Evolutionary conservation across 2,888 invertebrate genomes (phyloP), one percentile per base, ranked within the genome.

Genomic region (Pyralis farinalis): DNA sequence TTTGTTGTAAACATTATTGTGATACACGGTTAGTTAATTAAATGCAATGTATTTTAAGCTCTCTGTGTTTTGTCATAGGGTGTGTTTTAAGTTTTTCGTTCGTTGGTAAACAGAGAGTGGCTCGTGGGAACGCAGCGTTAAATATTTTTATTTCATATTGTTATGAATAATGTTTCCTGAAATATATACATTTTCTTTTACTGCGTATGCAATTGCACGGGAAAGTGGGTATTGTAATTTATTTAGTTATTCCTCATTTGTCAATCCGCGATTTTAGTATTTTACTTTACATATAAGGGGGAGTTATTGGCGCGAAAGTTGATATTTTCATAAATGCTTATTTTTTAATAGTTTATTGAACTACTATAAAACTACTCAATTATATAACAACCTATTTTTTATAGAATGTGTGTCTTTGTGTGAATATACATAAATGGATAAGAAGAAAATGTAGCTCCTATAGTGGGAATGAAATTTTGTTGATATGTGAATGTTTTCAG

Each of bases 121-220:
- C 30, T 37, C 37, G 37, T 37, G 37, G 37, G 37, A 37, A 37
- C 21, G 28, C 28, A 29, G 22, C 21, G 22, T 37, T 30, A 21
- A 29, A 37, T 11, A 30, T 37, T 35, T 34, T 35, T 37, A 37
- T 37, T 30, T 37, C 12, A 21, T 36, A 36, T 36, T 36, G 36
- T 36, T 29, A 20, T 20, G 36, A 29, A 16, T 7, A 29, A 28
- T 35, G 29, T 31, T 37, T 37, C 21, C 31, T 30, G 37, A 31
- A 37, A 37, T 35, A 27, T n/a, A 10, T 37, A 27, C 22, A 10
- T 37, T 37, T 30, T 12, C 12, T 30, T 37, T 37, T 21, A 37
- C 31, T 37, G 12, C 22, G 11, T 37, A 10, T 11, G 37, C 7
- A 25, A 34, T 22, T 34, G 34, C 11, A 34, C 10, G 20, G 10